Evolutionary conservation across 64 coral and sea anemone genomes (phyloP).

Genomic region (Dendrophyllia cribrosa): DNA sequence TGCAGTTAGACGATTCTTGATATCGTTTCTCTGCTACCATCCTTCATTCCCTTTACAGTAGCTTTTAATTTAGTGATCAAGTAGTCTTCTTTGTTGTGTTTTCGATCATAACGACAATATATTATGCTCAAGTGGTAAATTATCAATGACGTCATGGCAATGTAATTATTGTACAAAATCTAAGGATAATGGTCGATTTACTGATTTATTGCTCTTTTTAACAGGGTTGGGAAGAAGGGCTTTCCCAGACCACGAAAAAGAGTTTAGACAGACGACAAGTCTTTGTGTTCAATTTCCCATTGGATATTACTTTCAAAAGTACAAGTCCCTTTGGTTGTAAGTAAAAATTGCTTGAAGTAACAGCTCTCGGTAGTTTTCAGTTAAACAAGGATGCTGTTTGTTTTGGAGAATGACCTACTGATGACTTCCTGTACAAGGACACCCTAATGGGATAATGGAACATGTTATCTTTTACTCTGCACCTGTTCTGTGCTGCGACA

Average conservation of each 20-base stretch:
- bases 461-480: too few species aligned
- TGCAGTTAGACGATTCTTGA: too few species aligned
- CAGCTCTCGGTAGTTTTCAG: too few species aligned
- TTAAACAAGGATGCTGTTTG: too few species aligned
- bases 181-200: background rate
- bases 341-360: slow-evolving; percentile 29
- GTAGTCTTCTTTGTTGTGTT: too few species aligned
- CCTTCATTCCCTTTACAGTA: background rate
- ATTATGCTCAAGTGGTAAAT: background rate
- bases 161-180: background rate
- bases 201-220: slow-evolving; percentile 10
- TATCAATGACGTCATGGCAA: background rate
- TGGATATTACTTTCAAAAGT: slow-evolving; percentile 99
- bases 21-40: background rate
- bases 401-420: too few species aligned
- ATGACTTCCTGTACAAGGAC: too few species aligned
- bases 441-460: too few species aligned
- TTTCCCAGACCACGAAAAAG: slow-evolving; percentile 98
- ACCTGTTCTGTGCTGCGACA: too few species aligned
- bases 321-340: slow-evolving; percentile 99
- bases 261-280: slow-evolving; percentile 95
- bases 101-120: too few species aligned
- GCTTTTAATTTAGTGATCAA: background rate
- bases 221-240: slow-evolving; percentile 98
- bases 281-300: slow-evolving; percentile 96